Base-by-base conservation (phyloP, 1,140 invertebrate species). In the Drosophila navojoa region DNA sequence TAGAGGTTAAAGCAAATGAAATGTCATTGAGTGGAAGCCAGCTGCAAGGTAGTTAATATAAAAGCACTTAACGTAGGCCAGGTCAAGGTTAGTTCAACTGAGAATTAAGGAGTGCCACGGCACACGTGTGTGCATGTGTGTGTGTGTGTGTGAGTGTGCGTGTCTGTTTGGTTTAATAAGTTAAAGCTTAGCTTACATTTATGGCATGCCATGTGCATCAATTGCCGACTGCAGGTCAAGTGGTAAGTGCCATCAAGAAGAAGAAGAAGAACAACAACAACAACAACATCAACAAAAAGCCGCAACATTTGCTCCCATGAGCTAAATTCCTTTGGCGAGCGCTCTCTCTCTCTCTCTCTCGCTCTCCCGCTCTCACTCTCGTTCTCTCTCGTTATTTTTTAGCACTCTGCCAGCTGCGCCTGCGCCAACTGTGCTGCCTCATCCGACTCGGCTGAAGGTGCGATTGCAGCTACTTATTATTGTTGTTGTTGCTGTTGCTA, bases 161-260 rank as follows among this genome's bases (percentile, higher is more conserved):
- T 38, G 22, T 15, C 4, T 16, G 6, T 45, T 47, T 61, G 16
- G 5, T 16, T 42, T 59, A 42, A 55, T 50, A 71, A 70, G 35
- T 67, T 52, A 59, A 58, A 53, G 47, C 54, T 66, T 13, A 58
- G 60, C 60, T 71, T 72, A 49, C 62, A 67, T 79, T 71, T 67
- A 27, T 74, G 74, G 64, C 69, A 22, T 53, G 62, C 52, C 40
- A 69, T 66, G 66, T 85, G 75, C 82, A 86, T 84, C 71, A 75
- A 71, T 57, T 78, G 59, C 62, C 64, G 75, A 70, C 79, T 77
- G 69, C 76, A 66, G 82, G 82, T 86, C 82, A 86, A 86, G 82
- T 79, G 82, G 66, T 71, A 52, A 86, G 82, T 79, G 82, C 59
- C 76, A 52, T n/a, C 1, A 35, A 54, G 27, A 11, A 55, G 59